Evolutionary conservation across 2,888 invertebrate genomes (phyloP), one percentile per base, ranked within the genome.

Genomic region (Agonum fuliginosum): DNA sequence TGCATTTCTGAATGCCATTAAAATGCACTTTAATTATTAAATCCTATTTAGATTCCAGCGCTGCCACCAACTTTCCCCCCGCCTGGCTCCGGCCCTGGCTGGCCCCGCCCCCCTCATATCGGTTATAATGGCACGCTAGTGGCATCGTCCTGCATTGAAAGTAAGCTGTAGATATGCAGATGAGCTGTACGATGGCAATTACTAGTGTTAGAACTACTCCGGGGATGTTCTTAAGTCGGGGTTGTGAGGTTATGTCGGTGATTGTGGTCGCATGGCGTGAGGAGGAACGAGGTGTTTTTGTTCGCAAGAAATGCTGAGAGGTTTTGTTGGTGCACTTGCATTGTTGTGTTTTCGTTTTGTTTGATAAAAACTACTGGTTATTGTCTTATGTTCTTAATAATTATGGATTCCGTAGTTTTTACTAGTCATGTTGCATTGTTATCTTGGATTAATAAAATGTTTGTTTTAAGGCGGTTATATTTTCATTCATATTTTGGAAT

Each of bases 11-110:
- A 54, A 58, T 73, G 54, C 73, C 24, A 58, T 73, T 73, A 73
- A 73, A 73, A 73, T 73, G 73, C 73, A 73, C 54, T 73, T 73
- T 73, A 73, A 73, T 73, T 73, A 73, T 73, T 73, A 73, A 73
- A 73, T 73, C 73, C 73, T 73, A 73, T 73, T 73, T 58, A 73
- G 73, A 73, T 73, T 54, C 72, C 54, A 6, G 22, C 22, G n/a
- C 34, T 12, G 51, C 58, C 58, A 27, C 37, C 58, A 58, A 14
- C 27, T 14, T 46, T 6, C 46, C 14, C 12, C 30, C 58, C 58
- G 5, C 30, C 17, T 30, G 3, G 58, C 8, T 12, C 58, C 17
- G 30, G 14, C 17, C 6, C 4, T 62, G 58, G 17, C 30, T 14
- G 17, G 17, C 17, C 20, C 54, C 22, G 24, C 54, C 27, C 14